phyloP scores from a whole-genome alignment of 1,140 invertebrate genomes.

The Cataglyphis hispanica region DNA sequence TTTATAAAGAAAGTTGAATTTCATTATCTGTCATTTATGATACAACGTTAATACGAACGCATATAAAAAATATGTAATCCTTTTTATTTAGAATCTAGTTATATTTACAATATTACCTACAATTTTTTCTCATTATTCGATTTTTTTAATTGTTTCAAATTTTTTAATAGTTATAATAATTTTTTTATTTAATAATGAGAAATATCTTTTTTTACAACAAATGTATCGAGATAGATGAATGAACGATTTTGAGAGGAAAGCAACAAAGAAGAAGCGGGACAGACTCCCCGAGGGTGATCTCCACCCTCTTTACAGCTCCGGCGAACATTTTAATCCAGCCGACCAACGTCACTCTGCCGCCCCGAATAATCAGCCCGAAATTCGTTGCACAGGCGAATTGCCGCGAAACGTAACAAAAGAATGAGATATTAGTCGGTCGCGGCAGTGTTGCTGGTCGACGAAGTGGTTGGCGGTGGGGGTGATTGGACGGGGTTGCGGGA shows the following conservation, averaged over 20 bases:
- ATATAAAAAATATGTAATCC: background rate
- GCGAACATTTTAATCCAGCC: constrained; percentile 84
- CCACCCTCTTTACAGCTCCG: constrained; percentile 57
- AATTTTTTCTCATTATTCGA: constrained; percentile 12
- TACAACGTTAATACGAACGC: constrained; percentile 1
- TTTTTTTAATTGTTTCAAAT: background rate
- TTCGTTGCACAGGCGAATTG: constrained; percentile 82
- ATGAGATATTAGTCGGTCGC: constrained; percentile 81
- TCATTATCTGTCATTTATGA: constrained; percentile 54
- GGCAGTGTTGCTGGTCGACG: constrained; percentile 50
- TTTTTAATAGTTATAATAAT: background rate
- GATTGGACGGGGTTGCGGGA: constrained; percentile 4
- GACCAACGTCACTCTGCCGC: constrained; percentile 80
- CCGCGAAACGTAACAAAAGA: constrained; percentile 84
- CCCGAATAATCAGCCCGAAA: constrained; percentile 85
- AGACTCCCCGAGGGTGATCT: constrained; percentile 62
- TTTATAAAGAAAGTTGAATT: constrained; percentile 62
- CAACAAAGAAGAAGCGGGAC: constrained; percentile 24
- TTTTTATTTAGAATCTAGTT: constrained; percentile 6
- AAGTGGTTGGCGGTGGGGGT: constrained; percentile 26
- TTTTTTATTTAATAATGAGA: background rate
- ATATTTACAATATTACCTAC: background rate
- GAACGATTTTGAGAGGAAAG: constrained; percentile 44
- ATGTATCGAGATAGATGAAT: background rate
- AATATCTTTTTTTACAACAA: background rate